Conservation (phyloP, 2,888 invertebrate genomes). For the Phortica magna region DNA sequence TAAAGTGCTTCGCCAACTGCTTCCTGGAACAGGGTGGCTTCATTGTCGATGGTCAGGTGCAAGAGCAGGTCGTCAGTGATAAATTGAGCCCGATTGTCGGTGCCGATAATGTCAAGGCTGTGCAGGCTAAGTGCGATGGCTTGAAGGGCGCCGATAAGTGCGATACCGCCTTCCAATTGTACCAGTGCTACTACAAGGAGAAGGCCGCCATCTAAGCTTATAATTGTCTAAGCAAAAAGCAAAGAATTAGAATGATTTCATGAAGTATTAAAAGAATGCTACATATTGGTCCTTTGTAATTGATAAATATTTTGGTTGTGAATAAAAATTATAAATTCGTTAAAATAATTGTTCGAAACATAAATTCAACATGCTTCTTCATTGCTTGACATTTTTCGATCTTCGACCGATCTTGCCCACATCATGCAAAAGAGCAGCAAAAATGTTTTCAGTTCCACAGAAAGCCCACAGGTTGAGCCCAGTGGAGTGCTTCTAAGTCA, state of each 20-base stretch:
- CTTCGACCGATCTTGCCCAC: too few species aligned
- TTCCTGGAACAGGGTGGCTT: constrained; percentile 72
- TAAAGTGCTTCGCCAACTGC: constrained; percentile 73
- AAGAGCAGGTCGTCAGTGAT: constrained; percentile 51
- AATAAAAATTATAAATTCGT: background rate
- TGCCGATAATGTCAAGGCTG: constrained; percentile 54
- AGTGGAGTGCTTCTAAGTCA: too few species aligned
- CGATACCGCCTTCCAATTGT: constrained; percentile 65
- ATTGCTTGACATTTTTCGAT: too few species aligned
- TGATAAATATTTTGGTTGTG: background rate
- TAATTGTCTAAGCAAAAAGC: background rate
- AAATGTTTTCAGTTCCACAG: too few species aligned
- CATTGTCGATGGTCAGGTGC: constrained; percentile 62
- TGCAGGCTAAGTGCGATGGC: constrained; percentile 59
- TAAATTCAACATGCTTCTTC: too few species aligned
- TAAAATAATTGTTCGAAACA: background rate
- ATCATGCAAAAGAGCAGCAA: too few species aligned
- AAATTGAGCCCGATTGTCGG: constrained; percentile 60
- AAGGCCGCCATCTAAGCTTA: constrained; percentile 46
- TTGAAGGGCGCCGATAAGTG: constrained; percentile 62
- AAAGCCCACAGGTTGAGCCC: too few species aligned
- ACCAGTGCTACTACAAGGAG: constrained; percentile 61
- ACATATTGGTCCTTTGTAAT: background rate
- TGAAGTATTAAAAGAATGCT: background rate
- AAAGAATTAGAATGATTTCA: background rate